Evolutionary conservation across 2,888 invertebrate genomes (phyloP), one percentile per base, ranked within the genome.

Genomic region (Dione juno): DNA sequence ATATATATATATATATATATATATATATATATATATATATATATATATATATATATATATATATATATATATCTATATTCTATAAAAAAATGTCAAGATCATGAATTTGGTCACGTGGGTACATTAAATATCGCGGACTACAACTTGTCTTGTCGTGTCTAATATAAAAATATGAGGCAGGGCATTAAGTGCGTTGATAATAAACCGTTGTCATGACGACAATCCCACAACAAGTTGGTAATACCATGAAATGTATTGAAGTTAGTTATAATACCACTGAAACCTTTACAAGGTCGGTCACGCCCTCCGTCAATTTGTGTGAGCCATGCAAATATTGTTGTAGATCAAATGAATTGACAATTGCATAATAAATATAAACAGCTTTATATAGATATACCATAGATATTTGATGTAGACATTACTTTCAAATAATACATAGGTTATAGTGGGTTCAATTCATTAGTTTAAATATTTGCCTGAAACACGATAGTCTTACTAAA

Each of bases 201-300:
- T 63, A 61, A 16, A 68, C 45, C 58, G 71, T 69, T 54, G 68
- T 66, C 66, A 63, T 74, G 74, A 72, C 74, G 72, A 72, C 70
- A 74, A 41, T 61, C 54, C 50, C 58, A 69, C 70, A 69, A 74
- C 70, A 69, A 69, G 67, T 28, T 3, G 28, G 28, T 67, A 63
- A 21, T 71, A 70, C 72, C 69, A 71, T 70, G 67, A 63, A 74
- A 41, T 67, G 41, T 67, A 67, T 50, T 53, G 48, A 53, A 63
- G 64, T 66, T 16, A 43, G 45, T 16, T 40, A 21, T 43, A 63
- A 68, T 45, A 63, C 40, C 35, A 65, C 68, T 72, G 72, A 74
- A 73, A 66, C 53, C n/a, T 35, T 70, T 1, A 16, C 52, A 72
- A 74, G 74, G 73, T 67, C 65, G 53, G 37, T 35, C 68, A 64